Base-by-base conservation (phyloP, 2,888 invertebrate genomes). In the Hemicrepidius hirtus region DNA sequence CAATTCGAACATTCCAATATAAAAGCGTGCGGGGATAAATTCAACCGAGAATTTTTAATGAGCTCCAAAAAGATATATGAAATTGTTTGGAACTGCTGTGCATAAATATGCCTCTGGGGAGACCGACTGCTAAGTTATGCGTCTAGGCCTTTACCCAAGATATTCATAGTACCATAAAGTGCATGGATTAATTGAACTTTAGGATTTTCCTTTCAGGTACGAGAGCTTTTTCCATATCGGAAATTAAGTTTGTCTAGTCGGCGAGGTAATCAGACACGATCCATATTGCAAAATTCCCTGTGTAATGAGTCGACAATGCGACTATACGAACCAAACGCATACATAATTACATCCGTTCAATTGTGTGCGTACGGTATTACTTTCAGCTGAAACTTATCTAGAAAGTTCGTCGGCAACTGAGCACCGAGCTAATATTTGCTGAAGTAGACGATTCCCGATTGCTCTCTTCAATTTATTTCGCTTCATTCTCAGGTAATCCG, bases 31-130 rank as follows among this genome's bases (percentile, higher is more conserved):
- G 44, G 68, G 62, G 20, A 64, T 64, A 73, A 69, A 73, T 65
- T 69, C 67, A 65, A 71, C 70, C 60, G 62, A 70, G 64, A 77
- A 80, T 79, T 81, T 80, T 80, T 83, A 82, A 83, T 82, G 82
- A 83, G 80, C 77, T 76, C 75, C 59, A 75, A 75, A 73, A 73
- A 78, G 80, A 81, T 81, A 82, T 81, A 81, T 81, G 80, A 80
- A 81, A 81, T 79, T 80, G 82, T 81, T 80, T 80, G 80, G 79
- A 78, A 82, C 77, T 80, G 76, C 77, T 76, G 80, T 79, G 80
- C 81, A 80, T 83, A 82, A 83, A 83, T 81, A 82, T 81, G 82
- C 80, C 82, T 75, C 80, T 32, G 62, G 81, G 79, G 81, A n/a
- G n/a, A 57, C 57, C 57, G 37, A 57, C 79, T 74, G 76, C 77